These are phyloP conservation scores for Chironomus striatipennis DNA, from an alignment of 1,140 invertebrate species.

Conservation along the genomic window DNA sequence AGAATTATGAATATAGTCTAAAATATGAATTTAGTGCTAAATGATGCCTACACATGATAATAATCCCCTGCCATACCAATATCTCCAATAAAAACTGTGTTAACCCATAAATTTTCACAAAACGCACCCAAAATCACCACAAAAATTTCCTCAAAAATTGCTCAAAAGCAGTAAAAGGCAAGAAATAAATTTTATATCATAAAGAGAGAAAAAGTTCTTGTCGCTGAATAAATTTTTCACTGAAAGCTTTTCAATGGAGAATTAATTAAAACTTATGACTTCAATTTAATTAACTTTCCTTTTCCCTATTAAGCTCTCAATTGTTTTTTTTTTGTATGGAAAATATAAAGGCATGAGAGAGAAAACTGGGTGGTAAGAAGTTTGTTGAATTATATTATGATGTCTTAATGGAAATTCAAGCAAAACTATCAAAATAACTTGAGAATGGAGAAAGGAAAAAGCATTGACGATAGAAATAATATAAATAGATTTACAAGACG, in stretches of 20 bases:
- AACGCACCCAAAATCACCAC: too few relatives aligned
- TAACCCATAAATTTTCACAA: too few relatives aligned
- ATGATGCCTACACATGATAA: too few relatives aligned
- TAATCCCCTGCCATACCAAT: too few relatives aligned
- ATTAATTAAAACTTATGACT: constrained; percentile 15
- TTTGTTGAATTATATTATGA: background rate
- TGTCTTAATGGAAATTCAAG: background rate
- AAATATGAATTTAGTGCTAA: background rate
- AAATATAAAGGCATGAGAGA: background rate
- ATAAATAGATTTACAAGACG: background rate
- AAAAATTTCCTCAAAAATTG: too few relatives aligned
- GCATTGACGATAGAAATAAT: background rate
- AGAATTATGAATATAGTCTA: background rate
- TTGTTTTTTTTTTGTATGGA: background rate
- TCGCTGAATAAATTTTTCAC: constrained; percentile 11
- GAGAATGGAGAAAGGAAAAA: background rate
- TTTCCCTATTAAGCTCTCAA: background rate
- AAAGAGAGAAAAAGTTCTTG: background rate
- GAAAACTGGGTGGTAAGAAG: background rate
- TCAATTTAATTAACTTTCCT: constrained; percentile 9
- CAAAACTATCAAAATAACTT: constrained; percentile 3
- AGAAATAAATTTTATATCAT: background rate
- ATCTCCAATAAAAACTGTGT: too few relatives aligned
- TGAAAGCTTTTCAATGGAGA: constrained; percentile 8
- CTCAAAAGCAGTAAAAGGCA: too few relatives aligned